Evolutionary conservation across 2,797 vertebrate genomes (phyloP).

Genomic region (Bradypodion pumilum): DNA sequence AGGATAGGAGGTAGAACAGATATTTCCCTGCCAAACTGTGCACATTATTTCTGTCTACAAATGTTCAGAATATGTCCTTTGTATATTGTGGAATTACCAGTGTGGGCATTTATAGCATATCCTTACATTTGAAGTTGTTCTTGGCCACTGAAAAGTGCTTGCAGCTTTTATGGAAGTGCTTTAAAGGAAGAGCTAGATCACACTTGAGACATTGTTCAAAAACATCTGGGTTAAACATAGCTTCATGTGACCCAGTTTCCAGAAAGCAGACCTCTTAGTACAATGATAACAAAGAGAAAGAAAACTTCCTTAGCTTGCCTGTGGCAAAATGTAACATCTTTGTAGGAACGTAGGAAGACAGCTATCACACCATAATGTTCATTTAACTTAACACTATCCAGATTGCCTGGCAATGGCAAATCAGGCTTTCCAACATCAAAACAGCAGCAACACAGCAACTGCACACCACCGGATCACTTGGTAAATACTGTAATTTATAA

Average conservation of each 20-base stretch:
- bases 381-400: neutral
- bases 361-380: neutral
- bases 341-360: neutral
- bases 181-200: neutral
- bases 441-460: no score
- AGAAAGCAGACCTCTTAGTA: neutral
- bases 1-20: neutral
- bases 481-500: no score
- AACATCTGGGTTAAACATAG: neutral
- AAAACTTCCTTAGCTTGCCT: neutral
- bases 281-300: neutral
- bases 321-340: neutral
- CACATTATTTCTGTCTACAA: neutral
- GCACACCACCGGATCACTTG: no score
- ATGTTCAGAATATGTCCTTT: no score
- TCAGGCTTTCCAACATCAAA: no score
- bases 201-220: neutral
- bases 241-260: neutral
- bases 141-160: neutral
- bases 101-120: neutral
- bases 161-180: neutral
- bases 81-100: neutral
- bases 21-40: neutral
- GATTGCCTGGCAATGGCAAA: neutral
- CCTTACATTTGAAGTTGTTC: neutral